These are phyloP conservation scores for Microctenopoma stevenorrisi DNA, from an alignment of 2,797 vertebrate species.

Conservation along the genomic window DNA sequence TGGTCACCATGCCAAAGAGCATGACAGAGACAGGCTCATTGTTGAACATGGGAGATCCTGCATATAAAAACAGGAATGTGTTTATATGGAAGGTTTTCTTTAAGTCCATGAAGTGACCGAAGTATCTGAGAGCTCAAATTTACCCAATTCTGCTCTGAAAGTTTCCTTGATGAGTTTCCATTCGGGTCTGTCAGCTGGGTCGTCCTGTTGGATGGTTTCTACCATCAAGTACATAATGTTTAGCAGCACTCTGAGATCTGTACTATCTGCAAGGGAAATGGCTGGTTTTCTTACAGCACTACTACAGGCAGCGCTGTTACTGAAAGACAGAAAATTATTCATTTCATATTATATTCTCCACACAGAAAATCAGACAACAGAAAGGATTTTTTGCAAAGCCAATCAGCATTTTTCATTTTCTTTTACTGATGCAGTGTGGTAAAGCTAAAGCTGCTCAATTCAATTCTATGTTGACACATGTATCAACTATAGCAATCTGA, in stretches of 20 bases:
- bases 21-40: constrained; percentile 96
- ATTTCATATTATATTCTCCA: background rate
- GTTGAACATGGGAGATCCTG: constrained; percentile 94
- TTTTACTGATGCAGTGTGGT: background rate
- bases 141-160: constrained; percentile 94
- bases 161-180: constrained; percentile 93
- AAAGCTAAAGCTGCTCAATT: background rate
- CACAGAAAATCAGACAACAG: background rate
- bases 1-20: constrained; percentile 98
- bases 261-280: constrained; percentile 98
- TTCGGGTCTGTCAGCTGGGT: constrained; percentile 89
- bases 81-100: background rate
- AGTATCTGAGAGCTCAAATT: constrained; percentile 11
- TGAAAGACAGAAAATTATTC: constrained; percentile 56
- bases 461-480: background rate
- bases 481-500: background rate
- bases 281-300: constrained; percentile 97
- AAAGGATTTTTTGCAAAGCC: background rate
- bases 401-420: background rate
- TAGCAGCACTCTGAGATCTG: constrained; percentile 94
- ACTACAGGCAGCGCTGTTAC: constrained; percentile 97
- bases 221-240: constrained; percentile 99
- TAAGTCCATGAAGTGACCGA: background rate
- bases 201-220: constrained; percentile 93
- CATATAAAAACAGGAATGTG: background rate